A percentile compares a stretch with the other conserved stretches of the same genome.
Evolutionary conservation across 2,113 vertebrate genomes (phyloP).

Genomic region (Hypocryptadius cinnamomeus): DNA sequence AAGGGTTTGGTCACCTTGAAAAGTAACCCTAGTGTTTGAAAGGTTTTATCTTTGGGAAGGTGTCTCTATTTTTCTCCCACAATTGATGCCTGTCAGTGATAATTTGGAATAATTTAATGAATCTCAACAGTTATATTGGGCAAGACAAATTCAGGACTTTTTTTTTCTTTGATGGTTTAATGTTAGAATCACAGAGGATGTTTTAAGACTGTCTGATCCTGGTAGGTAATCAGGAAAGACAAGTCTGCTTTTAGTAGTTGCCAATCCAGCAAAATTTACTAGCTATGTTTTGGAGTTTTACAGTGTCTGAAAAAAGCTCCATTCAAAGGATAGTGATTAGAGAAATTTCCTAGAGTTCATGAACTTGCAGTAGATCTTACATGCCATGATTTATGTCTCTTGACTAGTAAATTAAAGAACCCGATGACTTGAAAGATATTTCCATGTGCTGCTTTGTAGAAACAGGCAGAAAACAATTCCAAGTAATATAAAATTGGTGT

Average conservation of each 20-base stretch:
- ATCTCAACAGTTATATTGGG: background rate
- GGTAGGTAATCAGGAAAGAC: slow-evolving; percentile 1
- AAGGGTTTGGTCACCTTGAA: background rate
- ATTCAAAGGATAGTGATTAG: slow-evolving; percentile 33
- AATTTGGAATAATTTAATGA: background rate
- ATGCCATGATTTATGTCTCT: slow-evolving; percentile 8
- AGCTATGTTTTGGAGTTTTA: slow-evolving; percentile 23
- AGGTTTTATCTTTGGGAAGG: background rate
- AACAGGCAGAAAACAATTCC: slow-evolving; percentile 8
- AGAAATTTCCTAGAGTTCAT: slow-evolving; percentile 32
- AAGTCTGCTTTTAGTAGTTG: slow-evolving; percentile 13
- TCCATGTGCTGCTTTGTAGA: background rate
- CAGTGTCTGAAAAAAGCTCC: slow-evolving; percentile 19
- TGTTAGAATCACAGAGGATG: background rate
- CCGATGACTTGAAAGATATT: background rate
- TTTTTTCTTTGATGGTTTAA: background rate
- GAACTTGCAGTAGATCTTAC: slow-evolving; percentile 9
- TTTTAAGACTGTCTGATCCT: background rate
- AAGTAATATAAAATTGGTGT: background rate
- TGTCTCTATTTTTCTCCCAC: background rate
- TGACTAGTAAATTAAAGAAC: slow-evolving; percentile 21
- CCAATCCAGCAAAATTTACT: slow-evolving; percentile 32
- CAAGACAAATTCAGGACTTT: background rate
- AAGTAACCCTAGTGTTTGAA: background rate
- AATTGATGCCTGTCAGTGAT: background rate